A percentile compares a stretch with the other conserved stretches of the same genome.
These are phyloP conservation scores for Syrmaticus mikado DNA, from an alignment of 2,113 vertebrate genomes.

Conservation along the genomic window DNA sequence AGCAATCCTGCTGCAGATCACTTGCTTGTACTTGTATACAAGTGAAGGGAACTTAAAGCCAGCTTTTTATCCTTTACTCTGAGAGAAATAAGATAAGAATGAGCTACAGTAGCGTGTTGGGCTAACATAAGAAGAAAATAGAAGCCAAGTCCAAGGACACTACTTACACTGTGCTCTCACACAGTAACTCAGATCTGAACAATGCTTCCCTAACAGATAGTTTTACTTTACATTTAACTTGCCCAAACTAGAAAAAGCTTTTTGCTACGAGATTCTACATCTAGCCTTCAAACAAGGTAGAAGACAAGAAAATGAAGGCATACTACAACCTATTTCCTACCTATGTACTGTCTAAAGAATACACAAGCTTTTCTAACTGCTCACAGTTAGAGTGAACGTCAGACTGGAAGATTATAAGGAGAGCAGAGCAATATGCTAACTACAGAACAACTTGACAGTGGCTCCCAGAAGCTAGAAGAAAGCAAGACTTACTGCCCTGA, in stretches of 20 bases:
- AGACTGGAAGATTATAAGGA: neutral
- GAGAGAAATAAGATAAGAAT: neutral
- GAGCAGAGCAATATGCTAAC: neutral
- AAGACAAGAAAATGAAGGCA: neutral
- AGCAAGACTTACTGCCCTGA: neutral
- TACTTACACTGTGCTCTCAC: neutral
- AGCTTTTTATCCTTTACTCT: neutral
- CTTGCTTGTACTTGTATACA: neutral
- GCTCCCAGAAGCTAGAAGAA: neutral
- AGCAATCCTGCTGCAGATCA: neutral
- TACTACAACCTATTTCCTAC: neutral
- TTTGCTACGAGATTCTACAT: neutral
- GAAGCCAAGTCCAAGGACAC: neutral
- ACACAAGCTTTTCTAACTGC: neutral
- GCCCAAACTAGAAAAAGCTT: neutral
- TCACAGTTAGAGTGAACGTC: neutral
- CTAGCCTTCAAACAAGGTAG: neutral
- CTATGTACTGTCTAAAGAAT: accelerated
- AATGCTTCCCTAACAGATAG: neutral
- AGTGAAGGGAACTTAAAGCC: neutral
- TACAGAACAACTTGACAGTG: neutral
- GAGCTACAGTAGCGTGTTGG: neutral
- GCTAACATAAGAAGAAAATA: neutral
- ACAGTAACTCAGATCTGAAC: neutral
- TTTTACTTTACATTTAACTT: neutral